Base-by-base conservation (phyloP, 2,888 invertebrate genomes). In the Tipula lateralis region DNA sequence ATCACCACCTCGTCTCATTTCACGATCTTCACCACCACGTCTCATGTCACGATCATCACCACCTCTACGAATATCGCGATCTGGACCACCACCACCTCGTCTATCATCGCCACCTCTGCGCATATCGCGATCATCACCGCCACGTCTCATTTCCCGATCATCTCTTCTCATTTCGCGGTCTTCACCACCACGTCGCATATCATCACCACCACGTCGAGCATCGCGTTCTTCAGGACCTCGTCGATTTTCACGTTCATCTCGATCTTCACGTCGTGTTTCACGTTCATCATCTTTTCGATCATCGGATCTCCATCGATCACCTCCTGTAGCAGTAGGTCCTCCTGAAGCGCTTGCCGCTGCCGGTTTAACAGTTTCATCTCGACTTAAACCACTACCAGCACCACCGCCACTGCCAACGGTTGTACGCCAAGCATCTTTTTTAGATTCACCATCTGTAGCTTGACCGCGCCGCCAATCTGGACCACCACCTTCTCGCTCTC, bases 61-160 rank as follows among this genome's bases (percentile, higher is more conserved):
- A 82, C 88, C 88, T 88, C 90, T 87, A 87, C 89, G 4, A 30
- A 86, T 87, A 24, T 87, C 88, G 50, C 87, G 86, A 5, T 87
- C 87, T 2, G 88, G 87, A 30, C 85, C 85, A 29, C 84, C 86
- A 30, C 84, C 88, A 13, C 87, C 84, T 24, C 85, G 30, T 29
- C 44, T 50, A 13, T 84, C 84, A 83, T 84, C 85, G 29, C 83
- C 84, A 34, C 87, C 87, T 29, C 85, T 7, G 12, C 87, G 84
- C 16, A 85, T 85, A 24, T 85, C 86, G 66, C 88, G 86, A 32
- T 85, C 86, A 7, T 88, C 88, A 32, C 82, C 66, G 12, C 9
- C 83, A 34, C 84, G 34, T 13, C 80, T 29, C 4, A n/a, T n/a
- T n/a, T 84, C 84, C 82, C 9, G 85, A 85, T 83, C 87, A 84